These are phyloP conservation scores for Symphodus melops DNA, from an alignment of 2,113 vertebrate genomes.

Conservation along the genomic window DNA sequence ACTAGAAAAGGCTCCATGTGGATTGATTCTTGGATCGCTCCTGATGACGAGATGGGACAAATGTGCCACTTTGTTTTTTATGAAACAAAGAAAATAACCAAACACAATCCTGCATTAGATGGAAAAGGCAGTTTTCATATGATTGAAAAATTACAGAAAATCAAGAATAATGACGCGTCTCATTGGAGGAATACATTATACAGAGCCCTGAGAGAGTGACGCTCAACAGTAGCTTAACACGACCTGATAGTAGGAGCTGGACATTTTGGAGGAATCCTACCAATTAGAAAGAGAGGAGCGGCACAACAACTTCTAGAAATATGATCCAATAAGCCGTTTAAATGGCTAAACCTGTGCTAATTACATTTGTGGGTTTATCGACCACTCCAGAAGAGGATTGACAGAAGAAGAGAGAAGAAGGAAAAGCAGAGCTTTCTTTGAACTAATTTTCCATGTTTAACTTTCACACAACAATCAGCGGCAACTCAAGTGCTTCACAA, in stretches of 20 bases:
- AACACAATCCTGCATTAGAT: conserved; percentile 22
- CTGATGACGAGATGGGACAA: conserved; percentile 38
- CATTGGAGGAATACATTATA: conserved; percentile 32
- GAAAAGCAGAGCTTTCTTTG: conserved; percentile 1
- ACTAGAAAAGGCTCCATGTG: background rate
- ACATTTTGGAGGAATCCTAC: conserved; percentile 38
- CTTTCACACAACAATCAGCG: conserved; percentile 15
- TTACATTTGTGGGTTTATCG: conserved; percentile 15
- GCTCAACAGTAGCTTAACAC: conserved; percentile 39
- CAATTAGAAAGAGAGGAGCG: conserved; percentile 12
- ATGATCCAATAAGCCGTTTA: conserved; percentile 27
- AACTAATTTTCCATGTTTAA: conserved; percentile 14
- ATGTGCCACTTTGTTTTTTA: conserved; percentile 15
- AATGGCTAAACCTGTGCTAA: conserved; percentile 21
- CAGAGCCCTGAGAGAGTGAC: conserved; percentile 60
- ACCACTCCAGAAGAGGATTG: conserved; percentile 19
- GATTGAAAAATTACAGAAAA: background rate
- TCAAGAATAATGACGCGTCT: conserved; percentile 31
- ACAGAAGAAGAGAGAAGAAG: conserved; percentile 4
- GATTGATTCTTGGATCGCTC: background rate
- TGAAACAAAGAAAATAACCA: conserved; percentile 18
- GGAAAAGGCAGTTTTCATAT: background rate
- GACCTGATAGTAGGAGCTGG: conserved; percentile 4
- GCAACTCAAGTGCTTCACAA: conserved; percentile 45
- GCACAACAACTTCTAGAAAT: conserved; percentile 25